A percentile compares a stretch with the other conserved stretches of the same genome.
Evolutionary conservation across 2,113 vertebrate genomes (phyloP).

Genomic region (Anser cygnoides): DNA sequence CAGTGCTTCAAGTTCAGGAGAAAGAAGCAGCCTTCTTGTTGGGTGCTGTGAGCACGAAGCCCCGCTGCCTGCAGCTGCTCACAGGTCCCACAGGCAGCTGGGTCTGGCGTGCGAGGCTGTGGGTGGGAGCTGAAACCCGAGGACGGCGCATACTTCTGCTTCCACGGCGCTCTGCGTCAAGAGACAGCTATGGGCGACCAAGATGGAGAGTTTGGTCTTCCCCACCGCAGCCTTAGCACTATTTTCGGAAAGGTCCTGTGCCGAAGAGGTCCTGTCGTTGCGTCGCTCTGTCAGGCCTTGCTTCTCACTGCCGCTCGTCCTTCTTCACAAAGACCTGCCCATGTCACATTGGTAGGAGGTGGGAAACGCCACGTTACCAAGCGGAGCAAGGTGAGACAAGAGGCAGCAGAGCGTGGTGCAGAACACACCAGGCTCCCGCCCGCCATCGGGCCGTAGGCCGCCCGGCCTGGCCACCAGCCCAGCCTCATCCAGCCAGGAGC

Average conservation of each 20-base stretch:
- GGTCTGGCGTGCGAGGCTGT: neutral
- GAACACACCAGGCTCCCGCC: neutral
- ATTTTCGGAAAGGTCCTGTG: neutral
- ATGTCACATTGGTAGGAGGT: neutral
- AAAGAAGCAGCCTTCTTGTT: neutral
- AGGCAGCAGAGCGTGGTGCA: neutral
- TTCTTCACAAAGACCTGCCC: neutral
- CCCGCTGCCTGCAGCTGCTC: accelerated
- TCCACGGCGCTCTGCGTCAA: neutral
- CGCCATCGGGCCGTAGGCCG: neutral
- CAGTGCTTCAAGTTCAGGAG: accelerated
- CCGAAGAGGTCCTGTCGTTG: neutral
- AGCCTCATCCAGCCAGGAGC: neutral
- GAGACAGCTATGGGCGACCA: neutral
- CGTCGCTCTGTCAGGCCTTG: neutral
- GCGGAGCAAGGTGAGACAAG: neutral
- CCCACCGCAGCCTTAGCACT: neutral
- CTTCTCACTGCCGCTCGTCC: neutral
- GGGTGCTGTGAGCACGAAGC: neutral
- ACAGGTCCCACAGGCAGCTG: neutral
- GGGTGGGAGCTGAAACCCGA: neutral
- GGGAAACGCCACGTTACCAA: accelerated
- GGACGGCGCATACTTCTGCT: neutral
- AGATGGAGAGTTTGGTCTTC: neutral
- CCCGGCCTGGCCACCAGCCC: neutral